These are phyloP conservation scores for Andrena chrysosceles DNA, from an alignment of 2,888 invertebrate species.

Conservation along the genomic window DNA sequence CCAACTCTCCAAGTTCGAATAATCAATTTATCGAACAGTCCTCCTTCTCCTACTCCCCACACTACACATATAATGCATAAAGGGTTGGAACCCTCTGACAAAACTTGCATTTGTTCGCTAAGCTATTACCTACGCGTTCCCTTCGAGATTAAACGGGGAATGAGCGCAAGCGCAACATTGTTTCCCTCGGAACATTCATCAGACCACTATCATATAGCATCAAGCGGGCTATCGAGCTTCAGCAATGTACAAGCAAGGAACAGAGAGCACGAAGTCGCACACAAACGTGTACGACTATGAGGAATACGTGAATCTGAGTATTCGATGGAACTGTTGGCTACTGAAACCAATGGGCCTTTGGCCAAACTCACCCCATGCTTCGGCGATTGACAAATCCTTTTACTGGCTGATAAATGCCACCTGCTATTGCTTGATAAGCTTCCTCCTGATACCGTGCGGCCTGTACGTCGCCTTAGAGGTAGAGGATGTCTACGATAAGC, in stretches of 20 bases:
- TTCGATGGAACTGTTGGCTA: constrained; percentile 66
- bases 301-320: constrained; percentile 58
- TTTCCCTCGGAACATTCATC: background rate
- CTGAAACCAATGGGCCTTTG: constrained; percentile 70
- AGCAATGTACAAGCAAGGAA: background rate
- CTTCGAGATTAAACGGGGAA: background rate
- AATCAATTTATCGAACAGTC: constrained; percentile 7
- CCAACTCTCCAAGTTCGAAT: background rate
- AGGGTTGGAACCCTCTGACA: background rate
- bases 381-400: background rate
- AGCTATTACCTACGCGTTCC: too few species aligned
- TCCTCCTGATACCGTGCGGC: constrained; percentile 68
- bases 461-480: constrained; percentile 67
- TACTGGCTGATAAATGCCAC: background rate
- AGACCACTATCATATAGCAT: background rate
- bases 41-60: background rate
- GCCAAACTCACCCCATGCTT: constrained; percentile 48
- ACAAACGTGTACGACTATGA: background rate
- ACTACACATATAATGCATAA: constrained; percentile 25
- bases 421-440: constrained; percentile 65
- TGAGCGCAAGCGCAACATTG: constrained; percentile 29
- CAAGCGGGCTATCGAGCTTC: background rate
- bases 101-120: background rate
- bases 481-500: constrained; percentile 52
- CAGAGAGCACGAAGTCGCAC: rapidly evolving